These are phyloP conservation scores for Meganola albula DNA, from an alignment of 2,888 invertebrate genomes.

Conservation along the genomic window DNA sequence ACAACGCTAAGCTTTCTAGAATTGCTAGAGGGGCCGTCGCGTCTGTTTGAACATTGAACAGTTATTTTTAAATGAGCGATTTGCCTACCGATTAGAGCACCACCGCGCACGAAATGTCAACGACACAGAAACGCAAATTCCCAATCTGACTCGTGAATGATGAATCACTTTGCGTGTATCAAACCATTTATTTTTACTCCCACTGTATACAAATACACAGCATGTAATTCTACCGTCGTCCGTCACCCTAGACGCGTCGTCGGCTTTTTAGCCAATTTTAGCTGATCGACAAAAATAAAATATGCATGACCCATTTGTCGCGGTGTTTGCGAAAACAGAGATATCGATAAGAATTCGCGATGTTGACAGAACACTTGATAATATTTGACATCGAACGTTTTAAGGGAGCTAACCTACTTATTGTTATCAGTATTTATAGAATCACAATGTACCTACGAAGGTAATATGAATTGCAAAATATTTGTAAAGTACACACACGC, in stretches of 20 bases:
- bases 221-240: conserved; percentile 41
- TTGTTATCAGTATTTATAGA: conserved; percentile 66
- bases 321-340: conserved; percentile 55
- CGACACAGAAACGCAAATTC: conserved; percentile 57
- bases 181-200: conserved; percentile 53
- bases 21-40: conserved; percentile 20
- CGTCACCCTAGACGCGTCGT: conserved; percentile 46
- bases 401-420: conserved; percentile 71
- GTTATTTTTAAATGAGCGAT: conserved; percentile 38
- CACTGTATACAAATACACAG: conserved; percentile 40
- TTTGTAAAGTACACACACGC: conserved; percentile 27
- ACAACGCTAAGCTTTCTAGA: conserved; percentile 31
- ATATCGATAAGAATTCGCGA: conserved; percentile 64
- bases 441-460: conserved; percentile 41
- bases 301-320: conserved; percentile 58
- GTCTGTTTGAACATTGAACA: conserved; percentile 27
- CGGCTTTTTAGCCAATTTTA: conserved; percentile 40
- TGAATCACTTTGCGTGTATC: conserved; percentile 64
- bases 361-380: conserved; percentile 67
- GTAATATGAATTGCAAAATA: conserved; percentile 48
- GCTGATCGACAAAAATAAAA: conserved; percentile 49
- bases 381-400: conserved; percentile 63
- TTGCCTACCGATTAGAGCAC: conserved; percentile 28
- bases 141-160: conserved; percentile 52
- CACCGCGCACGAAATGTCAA: conserved; percentile 59